Conservation (phyloP, 2,113 vertebrate genomes). For the Lampris incognitus region DNA sequence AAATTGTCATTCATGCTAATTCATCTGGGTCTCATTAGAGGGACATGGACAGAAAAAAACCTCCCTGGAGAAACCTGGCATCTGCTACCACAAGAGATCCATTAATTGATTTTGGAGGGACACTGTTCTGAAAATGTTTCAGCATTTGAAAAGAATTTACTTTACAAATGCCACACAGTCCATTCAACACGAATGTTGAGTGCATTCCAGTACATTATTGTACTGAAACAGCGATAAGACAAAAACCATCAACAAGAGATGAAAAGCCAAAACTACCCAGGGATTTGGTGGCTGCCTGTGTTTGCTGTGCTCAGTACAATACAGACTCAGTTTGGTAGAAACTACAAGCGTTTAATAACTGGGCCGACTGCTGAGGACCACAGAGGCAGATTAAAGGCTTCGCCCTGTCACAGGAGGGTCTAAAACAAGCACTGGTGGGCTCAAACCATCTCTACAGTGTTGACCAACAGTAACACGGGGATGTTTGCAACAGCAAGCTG, state of each 20-base stretch:
- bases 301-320: no score
- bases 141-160: conserved; percentile 23
- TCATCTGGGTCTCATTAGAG: conserved; percentile 49
- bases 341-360: no score
- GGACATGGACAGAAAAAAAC: conserved; percentile 31
- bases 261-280: no score
- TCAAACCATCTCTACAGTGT: not conserved
- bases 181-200: conserved; percentile 19
- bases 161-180: conserved; percentile 15
- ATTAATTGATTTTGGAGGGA: conserved; percentile 49
- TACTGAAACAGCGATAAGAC: conserved; percentile 30
- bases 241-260: conserved; percentile 20
- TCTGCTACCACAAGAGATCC: conserved; percentile 50
- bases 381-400: not conserved
- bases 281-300: no score
- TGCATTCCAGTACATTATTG: conserved; percentile 9
- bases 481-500: not conserved
- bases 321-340: no score
- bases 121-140: conserved; percentile 34
- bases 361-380: not conserved
- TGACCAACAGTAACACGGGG: not conserved
- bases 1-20: conserved; percentile 51
- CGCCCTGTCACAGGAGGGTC: not conserved
- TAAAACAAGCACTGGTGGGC: not conserved
- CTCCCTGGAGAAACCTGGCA: conserved; percentile 44